A percentile compares a stretch with the other conserved stretches of the same genome.
phyloP scores from a whole-genome alignment of 2,113 vertebrate species.

The Cygnus buccinator region DNA sequence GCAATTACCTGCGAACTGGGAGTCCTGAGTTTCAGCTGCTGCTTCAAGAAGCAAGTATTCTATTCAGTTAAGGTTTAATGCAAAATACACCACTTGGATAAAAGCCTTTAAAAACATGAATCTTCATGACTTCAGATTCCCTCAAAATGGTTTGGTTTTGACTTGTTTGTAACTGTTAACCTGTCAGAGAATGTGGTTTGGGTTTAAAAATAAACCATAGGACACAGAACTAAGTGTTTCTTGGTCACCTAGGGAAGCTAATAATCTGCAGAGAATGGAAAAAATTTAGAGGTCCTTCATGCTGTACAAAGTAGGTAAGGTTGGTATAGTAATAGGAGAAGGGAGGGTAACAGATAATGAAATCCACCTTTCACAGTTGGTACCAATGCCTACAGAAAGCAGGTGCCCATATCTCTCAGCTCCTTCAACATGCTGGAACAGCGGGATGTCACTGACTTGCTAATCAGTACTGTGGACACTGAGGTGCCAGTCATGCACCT shows the following conservation, averaged over 20 bases:
- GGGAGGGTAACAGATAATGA: background rate
- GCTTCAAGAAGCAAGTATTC: background rate
- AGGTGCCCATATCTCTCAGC: accelerated
- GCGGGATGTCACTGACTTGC: background rate
- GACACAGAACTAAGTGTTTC: background rate
- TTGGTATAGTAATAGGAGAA: background rate
- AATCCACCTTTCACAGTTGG: background rate
- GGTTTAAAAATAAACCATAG: background rate
- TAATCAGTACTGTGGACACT: background rate
- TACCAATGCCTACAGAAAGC: background rate
- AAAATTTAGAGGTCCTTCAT: background rate
- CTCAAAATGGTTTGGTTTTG: background rate
- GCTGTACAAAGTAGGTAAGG: background rate
- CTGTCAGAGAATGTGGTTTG: background rate
- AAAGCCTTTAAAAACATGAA: background rate
- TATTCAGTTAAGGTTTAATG: background rate
- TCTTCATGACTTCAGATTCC: background rate
- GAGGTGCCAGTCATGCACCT: accelerated
- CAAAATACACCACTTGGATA: background rate
- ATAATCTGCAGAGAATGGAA: background rate
- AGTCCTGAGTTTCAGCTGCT: background rate
- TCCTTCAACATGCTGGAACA: accelerated
- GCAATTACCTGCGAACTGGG: background rate
- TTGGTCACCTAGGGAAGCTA: accelerated
- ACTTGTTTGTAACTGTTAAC: background rate